These are phyloP conservation scores for Tetrax tetrax DNA, from an alignment of 2,113 vertebrate species.

Conservation along the genomic window DNA sequence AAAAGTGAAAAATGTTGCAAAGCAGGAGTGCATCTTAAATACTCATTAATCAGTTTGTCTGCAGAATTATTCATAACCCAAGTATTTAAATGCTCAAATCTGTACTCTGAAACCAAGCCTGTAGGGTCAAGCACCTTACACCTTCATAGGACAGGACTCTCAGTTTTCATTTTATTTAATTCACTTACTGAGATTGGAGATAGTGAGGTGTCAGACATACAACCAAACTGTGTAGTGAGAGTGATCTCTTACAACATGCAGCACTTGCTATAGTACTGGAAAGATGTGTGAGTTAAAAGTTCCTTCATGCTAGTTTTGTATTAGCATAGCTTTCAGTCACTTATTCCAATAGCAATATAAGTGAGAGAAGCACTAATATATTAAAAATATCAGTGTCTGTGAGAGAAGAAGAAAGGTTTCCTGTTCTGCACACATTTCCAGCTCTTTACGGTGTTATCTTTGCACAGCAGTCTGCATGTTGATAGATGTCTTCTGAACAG, in stretches of 20 bases:
- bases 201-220: neutral
- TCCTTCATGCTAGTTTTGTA: neutral
- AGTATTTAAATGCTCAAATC: neutral
- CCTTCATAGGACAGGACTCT: neutral
- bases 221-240: neutral
- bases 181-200: neutral
- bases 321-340: neutral
- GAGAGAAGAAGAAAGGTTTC: neutral
- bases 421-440: neutral
- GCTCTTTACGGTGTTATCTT: neutral
- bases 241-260: neutral
- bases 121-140: neutral
- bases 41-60: accelerated
- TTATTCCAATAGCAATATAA: neutral
- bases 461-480: neutral
- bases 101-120: neutral
- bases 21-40: neutral
- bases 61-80: neutral
- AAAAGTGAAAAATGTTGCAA: neutral
- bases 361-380: neutral
- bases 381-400: neutral
- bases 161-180: neutral
- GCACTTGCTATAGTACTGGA: neutral
- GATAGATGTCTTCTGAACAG: neutral
- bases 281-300: neutral